phyloP scores from a whole-genome alignment of 2,888 invertebrate genomes.

The Boloria selene region DNA sequence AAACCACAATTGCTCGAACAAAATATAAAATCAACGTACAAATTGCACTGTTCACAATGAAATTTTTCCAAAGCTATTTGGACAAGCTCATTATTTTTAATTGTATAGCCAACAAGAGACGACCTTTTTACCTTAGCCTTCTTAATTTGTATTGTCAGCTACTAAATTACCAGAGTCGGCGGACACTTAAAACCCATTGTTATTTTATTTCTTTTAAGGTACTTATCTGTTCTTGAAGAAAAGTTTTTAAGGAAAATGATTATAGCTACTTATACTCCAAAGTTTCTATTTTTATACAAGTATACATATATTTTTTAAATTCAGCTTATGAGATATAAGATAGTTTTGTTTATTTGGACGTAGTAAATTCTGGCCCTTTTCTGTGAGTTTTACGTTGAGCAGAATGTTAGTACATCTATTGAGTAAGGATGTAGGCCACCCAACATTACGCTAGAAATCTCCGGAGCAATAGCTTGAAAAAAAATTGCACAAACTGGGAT shows the following conservation, averaged over 20 bases:
- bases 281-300: slow-evolving; percentile 5
- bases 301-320: neutral
- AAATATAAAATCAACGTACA: slow-evolving; percentile 16
- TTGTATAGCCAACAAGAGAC: slow-evolving; percentile 38
- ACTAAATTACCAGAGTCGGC: slow-evolving; percentile 36
- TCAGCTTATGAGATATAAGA: too few relatives aligned
- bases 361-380: too few relatives aligned
- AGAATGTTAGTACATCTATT: too few relatives aligned
- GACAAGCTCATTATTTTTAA: slow-evolving; percentile 42
- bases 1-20: slow-evolving; percentile 6
- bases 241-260: slow-evolving; percentile 11
- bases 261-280: neutral
- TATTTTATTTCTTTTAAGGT: slow-evolving; percentile 33
- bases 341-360: too few relatives aligned
- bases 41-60: slow-evolving; percentile 24
- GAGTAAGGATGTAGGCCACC: too few relatives aligned
- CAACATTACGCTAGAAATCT: too few relatives aligned
- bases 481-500: too few relatives aligned
- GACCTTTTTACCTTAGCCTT: slow-evolving; percentile 35
- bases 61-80: slow-evolving; percentile 30
- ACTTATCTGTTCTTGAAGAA: slow-evolving; percentile 16
- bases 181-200: slow-evolving; percentile 34
- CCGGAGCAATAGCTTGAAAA: too few relatives aligned
- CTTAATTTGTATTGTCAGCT: slow-evolving; percentile 41
- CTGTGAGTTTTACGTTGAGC: too few relatives aligned